These are phyloP conservation scores for Barnardius zonarius DNA, from an alignment of 2,113 vertebrate genomes.

Conservation along the genomic window DNA sequence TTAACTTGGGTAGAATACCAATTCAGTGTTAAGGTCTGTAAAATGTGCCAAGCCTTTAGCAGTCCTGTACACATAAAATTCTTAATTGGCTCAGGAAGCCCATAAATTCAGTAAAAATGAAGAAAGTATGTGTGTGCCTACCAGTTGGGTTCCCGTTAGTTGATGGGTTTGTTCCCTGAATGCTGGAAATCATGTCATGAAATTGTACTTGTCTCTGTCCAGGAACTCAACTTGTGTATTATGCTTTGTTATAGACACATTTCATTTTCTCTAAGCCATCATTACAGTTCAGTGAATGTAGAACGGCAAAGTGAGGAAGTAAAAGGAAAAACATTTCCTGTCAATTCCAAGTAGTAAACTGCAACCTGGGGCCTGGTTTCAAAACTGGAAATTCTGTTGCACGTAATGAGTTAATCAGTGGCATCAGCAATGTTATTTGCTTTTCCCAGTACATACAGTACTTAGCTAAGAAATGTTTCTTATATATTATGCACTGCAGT, in stretches of 20 bases:
- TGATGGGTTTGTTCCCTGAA: neutral
- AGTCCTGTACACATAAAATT: constrained; percentile 9
- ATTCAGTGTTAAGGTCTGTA: neutral
- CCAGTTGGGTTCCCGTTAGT: neutral
- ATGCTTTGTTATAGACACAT: neutral
- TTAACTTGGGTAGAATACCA: neutral
- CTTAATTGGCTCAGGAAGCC: neutral
- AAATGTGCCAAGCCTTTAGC: constrained; percentile 12
- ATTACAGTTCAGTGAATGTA: neutral
- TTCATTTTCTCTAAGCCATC: neutral
- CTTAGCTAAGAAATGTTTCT: constrained; percentile 4
- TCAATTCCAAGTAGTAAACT: neutral
- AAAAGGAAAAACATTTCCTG: neutral
- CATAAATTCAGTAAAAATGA: constrained; percentile 9
- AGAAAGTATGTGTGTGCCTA: neutral
- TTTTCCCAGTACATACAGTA: neutral
- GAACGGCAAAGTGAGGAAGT: neutral
- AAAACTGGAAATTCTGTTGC: neutral
- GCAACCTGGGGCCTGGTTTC: neutral
- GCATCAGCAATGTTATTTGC: neutral
- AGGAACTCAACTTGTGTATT: neutral
- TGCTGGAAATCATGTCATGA: neutral
- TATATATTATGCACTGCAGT: neutral
- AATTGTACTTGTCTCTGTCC: neutral
- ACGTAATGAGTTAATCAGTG: neutral